Conservation (phyloP, 2,888 invertebrate genomes). For the Cabera pusaria region DNA sequence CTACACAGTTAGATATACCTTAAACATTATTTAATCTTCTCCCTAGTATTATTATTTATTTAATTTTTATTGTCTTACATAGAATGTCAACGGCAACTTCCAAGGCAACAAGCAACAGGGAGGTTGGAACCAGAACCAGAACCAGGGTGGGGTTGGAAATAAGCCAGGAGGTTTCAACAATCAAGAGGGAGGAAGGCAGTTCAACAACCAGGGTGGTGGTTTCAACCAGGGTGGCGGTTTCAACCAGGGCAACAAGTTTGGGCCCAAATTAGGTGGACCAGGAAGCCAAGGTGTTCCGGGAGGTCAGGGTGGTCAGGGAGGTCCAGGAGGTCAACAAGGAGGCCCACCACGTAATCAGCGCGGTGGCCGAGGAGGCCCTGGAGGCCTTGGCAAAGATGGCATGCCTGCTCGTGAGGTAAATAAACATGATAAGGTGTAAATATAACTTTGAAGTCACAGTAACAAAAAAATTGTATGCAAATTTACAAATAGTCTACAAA, state of each 20-base stretch:
- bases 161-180: slow-evolving; percentile 29
- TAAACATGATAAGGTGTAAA: no score
- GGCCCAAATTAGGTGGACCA: slow-evolving; percentile 45
- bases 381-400: slow-evolving; percentile 44
- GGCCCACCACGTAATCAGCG: slow-evolving; percentile 50
- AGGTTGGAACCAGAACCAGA: slow-evolving; percentile 31
- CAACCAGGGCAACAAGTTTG: slow-evolving; percentile 45
- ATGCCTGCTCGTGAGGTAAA: slow-evolving; percentile 66
- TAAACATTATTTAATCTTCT: no score
- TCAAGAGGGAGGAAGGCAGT: slow-evolving; percentile 38
- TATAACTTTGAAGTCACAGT: no score
- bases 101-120: slow-evolving; percentile 47
- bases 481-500: no score
- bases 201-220: slow-evolving; percentile 38
- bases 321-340: slow-evolving; percentile 10
- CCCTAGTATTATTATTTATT: no score
- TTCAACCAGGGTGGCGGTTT: slow-evolving; percentile 45
- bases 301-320: slow-evolving; percentile 35
- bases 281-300: slow-evolving; percentile 37
- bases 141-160: slow-evolving; percentile 32
- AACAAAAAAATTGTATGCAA: no score
- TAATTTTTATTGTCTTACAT: slow-evolving; percentile 22
- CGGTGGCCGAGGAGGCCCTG: slow-evolving; percentile 44
- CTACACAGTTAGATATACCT: no score
- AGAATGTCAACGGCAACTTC: slow-evolving; percentile 72